Percentiles rank a stretch among this genome's conserved stretches.
Evolutionary conservation across 1,140 invertebrate genomes (phyloP).

Genomic region (Drosophila micromelanica): DNA sequence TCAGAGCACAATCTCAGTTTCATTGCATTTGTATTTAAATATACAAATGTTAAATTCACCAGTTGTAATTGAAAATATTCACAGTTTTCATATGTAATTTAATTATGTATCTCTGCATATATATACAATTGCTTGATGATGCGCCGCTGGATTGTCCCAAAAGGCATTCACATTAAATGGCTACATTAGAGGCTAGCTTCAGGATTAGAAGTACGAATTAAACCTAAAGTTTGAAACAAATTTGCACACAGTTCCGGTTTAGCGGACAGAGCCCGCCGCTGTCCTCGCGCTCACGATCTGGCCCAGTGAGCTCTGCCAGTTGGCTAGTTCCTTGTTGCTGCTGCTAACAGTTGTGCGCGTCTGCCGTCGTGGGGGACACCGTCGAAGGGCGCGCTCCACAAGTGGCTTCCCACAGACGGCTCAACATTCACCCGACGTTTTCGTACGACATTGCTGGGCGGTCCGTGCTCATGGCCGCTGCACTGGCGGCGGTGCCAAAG

Average conservation of each 20-base stretch:
- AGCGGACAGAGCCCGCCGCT: background rate
- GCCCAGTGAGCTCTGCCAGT: constrained; percentile 8
- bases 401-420: constrained; percentile 83
- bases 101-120: constrained; percentile 14
- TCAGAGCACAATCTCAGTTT: constrained; percentile 4
- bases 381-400: constrained; percentile 78
- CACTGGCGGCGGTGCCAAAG: constrained; percentile 53
- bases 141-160: constrained; percentile 26
- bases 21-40: constrained; percentile 14
- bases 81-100: constrained; percentile 44
- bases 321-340: constrained; percentile 13
- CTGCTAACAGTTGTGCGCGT: constrained; percentile 60
- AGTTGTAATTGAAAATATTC: constrained; percentile 44
- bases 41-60: constrained; percentile 49
- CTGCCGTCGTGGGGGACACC: constrained; percentile 79
- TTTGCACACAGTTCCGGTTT: constrained; percentile 53
- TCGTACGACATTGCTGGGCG: constrained; percentile 81
- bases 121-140: constrained; percentile 29
- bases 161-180: constrained; percentile 53
- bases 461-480: constrained; percentile 63
- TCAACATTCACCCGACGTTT: constrained; percentile 83
- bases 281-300: constrained; percentile 4
- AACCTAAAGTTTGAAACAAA: constrained; percentile 61
- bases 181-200: constrained; percentile 47
- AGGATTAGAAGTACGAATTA: constrained; percentile 35